These are phyloP conservation scores for Pyrrhia umbra DNA, from an alignment of 2,888 invertebrate genomes.

Conservation along the genomic window DNA sequence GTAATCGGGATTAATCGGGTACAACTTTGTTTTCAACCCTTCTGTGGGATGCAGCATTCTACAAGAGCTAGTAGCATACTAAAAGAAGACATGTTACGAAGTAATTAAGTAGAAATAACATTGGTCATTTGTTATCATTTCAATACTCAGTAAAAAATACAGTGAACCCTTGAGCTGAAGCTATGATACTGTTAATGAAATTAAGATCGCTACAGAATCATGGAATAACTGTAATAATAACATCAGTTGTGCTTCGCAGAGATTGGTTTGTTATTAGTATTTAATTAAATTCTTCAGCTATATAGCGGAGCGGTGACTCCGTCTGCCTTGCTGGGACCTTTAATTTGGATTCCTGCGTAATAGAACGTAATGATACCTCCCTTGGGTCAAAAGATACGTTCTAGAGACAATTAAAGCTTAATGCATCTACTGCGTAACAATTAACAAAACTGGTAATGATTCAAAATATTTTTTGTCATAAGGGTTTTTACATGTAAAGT, in stretches of 20 bases:
- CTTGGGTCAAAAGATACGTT: slow-evolving; percentile 36
- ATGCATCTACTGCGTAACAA: slow-evolving; percentile 13
- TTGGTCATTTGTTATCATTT: slow-evolving; percentile 36
- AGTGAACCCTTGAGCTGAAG: slow-evolving; percentile 21
- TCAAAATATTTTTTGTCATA: background rate
- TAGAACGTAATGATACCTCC: slow-evolving; percentile 53
- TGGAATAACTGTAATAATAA: slow-evolving; percentile 49
- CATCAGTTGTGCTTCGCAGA: slow-evolving; percentile 43
- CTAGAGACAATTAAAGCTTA: slow-evolving; percentile 30
- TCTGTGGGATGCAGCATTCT: slow-evolving; percentile 47
- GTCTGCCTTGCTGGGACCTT: slow-evolving; percentile 63
- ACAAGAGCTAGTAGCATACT: slow-evolving; percentile 12
- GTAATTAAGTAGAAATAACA: slow-evolving; percentile 36
- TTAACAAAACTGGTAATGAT: background rate
- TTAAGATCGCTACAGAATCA: slow-evolving; percentile 49
- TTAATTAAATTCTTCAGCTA: slow-evolving; percentile 69
- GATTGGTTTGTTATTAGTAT: slow-evolving; percentile 64
- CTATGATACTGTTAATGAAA: slow-evolving; percentile 45
- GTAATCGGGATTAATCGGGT: slow-evolving; percentile 62
- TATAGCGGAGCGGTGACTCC: slow-evolving; percentile 50
- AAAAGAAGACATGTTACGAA: slow-evolving; percentile 6
- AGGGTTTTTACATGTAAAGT: background rate
- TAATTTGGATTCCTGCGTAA: slow-evolving; percentile 69
- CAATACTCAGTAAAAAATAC: slow-evolving; percentile 24
- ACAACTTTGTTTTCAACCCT: slow-evolving; percentile 59